Evolutionary conservation across 1,140 invertebrate species (phyloP).

Genomic region (Aphelinus certus): DNA sequence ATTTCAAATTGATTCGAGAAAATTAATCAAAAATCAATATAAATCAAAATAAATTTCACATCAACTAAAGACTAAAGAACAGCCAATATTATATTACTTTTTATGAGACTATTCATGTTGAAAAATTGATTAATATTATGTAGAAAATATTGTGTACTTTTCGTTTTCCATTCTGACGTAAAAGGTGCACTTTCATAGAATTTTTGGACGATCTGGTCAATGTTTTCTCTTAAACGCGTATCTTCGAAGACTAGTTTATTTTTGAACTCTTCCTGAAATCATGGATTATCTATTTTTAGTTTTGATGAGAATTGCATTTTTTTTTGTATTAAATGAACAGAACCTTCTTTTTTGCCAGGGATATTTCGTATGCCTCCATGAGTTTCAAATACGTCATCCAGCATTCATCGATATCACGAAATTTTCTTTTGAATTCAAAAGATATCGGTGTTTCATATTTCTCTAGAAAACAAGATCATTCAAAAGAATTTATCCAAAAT

Average conservation of each 20-base stretch:
- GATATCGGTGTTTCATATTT: slow-evolving; percentile 74
- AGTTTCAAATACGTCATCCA: slow-evolving; percentile 75
- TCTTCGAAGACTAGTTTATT: slow-evolving; percentile 72
- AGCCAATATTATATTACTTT: too few relatives aligned
- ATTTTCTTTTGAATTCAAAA: slow-evolving; percentile 67
- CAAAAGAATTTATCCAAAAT: too few relatives aligned
- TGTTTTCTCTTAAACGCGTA: slow-evolving; percentile 73
- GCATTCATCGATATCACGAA: slow-evolving; percentile 70
- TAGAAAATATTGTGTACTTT: slow-evolving; percentile 50
- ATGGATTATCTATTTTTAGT: slow-evolving; percentile 7
- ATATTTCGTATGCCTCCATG: slow-evolving; percentile 73
- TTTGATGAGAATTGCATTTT: not conserved
- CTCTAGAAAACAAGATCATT: slow-evolving; percentile 51
- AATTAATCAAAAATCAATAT: not conserved
- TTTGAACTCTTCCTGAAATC: slow-evolving; percentile 74
- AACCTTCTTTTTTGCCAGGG: slow-evolving; percentile 75
- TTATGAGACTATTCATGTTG: not conserved
- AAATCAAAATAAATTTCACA: too few relatives aligned
- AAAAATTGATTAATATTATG: not conserved
- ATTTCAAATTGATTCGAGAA: not conserved
- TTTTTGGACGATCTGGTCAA: slow-evolving; percentile 69
- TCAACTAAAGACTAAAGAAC: too few relatives aligned
- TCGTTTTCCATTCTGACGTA: slow-evolving; percentile 68
- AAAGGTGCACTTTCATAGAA: slow-evolving; percentile 74
- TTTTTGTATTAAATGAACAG: slow-evolving; percentile 16